phyloP scores from a whole-genome alignment of 2,888 invertebrate species.

The Notodromas monacha region DNA sequence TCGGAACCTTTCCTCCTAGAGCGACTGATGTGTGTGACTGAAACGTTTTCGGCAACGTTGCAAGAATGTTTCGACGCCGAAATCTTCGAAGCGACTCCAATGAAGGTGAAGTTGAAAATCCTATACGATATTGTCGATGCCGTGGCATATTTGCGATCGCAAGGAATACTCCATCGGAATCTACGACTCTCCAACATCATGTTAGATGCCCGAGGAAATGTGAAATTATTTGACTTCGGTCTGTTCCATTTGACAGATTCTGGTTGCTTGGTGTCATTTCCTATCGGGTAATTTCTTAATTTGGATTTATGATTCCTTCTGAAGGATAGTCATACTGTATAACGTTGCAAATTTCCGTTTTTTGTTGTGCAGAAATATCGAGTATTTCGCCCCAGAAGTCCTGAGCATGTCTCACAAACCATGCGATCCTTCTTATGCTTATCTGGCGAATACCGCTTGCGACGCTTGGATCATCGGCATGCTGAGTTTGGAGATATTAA shows the following conservation, averaged over 20 bases:
- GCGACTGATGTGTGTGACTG: conserved; percentile 17
- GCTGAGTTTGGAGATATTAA: no score
- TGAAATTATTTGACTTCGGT: conserved; percentile 75
- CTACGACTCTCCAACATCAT: conserved; percentile 50
- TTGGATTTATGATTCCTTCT: no score
- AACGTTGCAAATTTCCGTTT: neutral
- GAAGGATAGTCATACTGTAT: no score
- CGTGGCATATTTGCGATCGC: conserved; percentile 35
- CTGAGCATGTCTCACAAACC: no score
- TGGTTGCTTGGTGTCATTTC: conserved; percentile 61
- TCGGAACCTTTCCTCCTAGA: conserved; percentile 15
- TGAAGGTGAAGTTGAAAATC: no score
- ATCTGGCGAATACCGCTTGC: no score
- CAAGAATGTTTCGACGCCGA: conserved; percentile 11
- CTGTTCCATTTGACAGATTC: conserved; percentile 58
- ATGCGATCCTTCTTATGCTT: no score
- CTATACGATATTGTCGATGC: neutral
- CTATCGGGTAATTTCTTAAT: conserved; percentile 21
- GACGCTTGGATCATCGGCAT: no score
- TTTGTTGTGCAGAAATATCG: conserved; percentile 12
- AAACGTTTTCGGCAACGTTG: conserved; percentile 13
- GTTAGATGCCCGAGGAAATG: conserved; percentile 30
- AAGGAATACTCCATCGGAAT: conserved; percentile 41
- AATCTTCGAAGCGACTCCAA: conserved; percentile 8
- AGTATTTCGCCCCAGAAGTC: conserved; percentile 16